These are phyloP conservation scores for Vollenhovia emeryi DNA, from an alignment of 1,140 invertebrate genomes.

Conservation along the genomic window DNA sequence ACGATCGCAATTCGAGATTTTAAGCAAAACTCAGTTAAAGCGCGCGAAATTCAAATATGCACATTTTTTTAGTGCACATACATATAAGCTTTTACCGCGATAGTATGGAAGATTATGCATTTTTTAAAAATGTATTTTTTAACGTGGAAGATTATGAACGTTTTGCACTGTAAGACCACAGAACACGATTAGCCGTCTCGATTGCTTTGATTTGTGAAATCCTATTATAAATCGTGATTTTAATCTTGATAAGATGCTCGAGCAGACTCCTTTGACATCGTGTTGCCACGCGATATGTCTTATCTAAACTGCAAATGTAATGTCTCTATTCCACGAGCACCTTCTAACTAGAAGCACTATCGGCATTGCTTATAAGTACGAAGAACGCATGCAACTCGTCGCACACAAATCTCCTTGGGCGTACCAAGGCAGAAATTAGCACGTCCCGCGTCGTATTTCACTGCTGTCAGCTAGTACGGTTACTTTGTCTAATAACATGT, in stretches of 20 bases:
- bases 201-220: background rate
- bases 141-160: background rate
- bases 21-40: background rate
- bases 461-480: background rate
- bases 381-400: slow-evolving; percentile 38
- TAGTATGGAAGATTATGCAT: background rate
- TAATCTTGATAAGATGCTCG: background rate
- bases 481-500: slow-evolving; percentile 13
- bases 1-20: too few species aligned
- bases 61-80: background rate
- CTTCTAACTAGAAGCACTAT: slow-evolving; percentile 13
- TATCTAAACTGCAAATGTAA: slow-evolving; percentile 57
- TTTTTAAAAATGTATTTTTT: background rate
- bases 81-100: background rate
- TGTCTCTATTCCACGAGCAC: slow-evolving; percentile 56
- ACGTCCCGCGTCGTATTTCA: slow-evolving; percentile 7
- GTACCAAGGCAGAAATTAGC: slow-evolving; percentile 13
- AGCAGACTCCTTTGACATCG: background rate
- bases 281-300: slow-evolving; percentile 9
- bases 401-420: slow-evolving; percentile 25
- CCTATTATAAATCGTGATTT: slow-evolving; percentile 4
- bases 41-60: background rate
- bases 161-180: background rate
- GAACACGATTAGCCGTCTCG: background rate
- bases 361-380: slow-evolving; percentile 3